A percentile compares a stretch with the other conserved stretches of the same genome.
Conservation (phyloP, 2,113 vertebrate genomes). For the Phocoena phocoena region DNA sequence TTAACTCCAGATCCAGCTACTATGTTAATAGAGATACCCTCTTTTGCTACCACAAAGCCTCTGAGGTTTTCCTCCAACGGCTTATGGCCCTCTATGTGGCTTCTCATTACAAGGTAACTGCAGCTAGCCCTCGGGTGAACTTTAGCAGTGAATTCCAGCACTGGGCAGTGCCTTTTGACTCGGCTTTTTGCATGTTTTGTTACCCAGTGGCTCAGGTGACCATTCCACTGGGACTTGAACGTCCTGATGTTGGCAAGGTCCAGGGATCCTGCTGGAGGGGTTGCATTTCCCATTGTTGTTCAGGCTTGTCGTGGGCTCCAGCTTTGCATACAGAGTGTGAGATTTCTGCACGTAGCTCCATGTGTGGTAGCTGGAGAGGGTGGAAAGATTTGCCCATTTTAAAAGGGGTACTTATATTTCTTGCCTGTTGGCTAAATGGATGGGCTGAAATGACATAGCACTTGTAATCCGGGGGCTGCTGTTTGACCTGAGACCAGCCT, state of each 20-base stretch:
- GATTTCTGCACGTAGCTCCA: neutral
- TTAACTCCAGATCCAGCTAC: slow-evolving; percentile 89
- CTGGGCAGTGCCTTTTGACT: neutral
- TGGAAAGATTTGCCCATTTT: neutral
- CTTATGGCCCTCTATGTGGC: slow-evolving; percentile 98
- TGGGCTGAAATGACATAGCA: neutral
- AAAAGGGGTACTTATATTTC: neutral
- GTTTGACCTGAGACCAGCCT: neutral
- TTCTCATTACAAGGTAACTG: slow-evolving; percentile 96
- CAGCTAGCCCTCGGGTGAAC: fast-evolving
- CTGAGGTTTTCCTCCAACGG: slow-evolving; percentile 95
- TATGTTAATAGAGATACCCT: slow-evolving; percentile 98
- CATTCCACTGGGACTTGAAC: neutral
- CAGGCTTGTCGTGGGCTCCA: neutral
- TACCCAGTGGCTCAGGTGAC: neutral
- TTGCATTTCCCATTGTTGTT: neutral
- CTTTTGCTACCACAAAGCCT: slow-evolving; percentile 98
- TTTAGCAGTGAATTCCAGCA: neutral
- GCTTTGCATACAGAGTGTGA: neutral
- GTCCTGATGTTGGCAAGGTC: neutral
- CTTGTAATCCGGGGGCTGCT: neutral
- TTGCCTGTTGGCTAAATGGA: neutral
- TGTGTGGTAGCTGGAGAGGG: neutral
- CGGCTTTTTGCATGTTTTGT: neutral
- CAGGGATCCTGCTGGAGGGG: neutral